Evolutionary conservation across 1,140 invertebrate genomes (phyloP).

Genomic region (Danaus melanippus): DNA sequence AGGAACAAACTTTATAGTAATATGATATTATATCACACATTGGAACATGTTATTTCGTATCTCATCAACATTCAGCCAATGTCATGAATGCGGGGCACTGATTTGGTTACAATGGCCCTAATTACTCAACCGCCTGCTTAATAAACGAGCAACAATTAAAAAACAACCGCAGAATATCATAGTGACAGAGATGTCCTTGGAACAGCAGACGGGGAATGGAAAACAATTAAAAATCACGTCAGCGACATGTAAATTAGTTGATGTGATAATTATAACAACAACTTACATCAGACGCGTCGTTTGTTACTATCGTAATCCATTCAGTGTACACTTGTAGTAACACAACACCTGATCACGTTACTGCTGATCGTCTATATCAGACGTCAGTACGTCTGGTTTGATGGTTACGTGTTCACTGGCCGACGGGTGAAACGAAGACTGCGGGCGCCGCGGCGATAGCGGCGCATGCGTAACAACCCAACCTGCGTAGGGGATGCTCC

Average conservation of each 20-base stretch:
- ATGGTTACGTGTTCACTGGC: constrained; percentile 24
- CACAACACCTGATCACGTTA: constrained; percentile 27
- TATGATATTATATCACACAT: no score
- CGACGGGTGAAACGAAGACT: constrained; percentile 34
- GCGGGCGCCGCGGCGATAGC: constrained; percentile 39
- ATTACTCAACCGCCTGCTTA: no score
- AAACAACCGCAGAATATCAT: no score
- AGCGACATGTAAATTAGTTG: constrained; percentile 6
- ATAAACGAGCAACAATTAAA: no score
- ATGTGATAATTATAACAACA: constrained; percentile 8
- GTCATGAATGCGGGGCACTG: no score
- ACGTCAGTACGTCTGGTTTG: constrained; percentile 41
- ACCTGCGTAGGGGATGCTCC: constrained; percentile 52
- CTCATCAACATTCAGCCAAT: no score
- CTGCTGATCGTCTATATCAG: constrained; percentile 24
- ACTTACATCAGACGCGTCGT: constrained; percentile 17
- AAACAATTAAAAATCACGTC: constrained; percentile 7
- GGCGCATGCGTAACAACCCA: constrained; percentile 40
- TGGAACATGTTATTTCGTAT: no score
- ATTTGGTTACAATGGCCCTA: no score
- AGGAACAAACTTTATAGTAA: no score
- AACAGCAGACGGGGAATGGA: background rate
- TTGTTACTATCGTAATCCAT: constrained; percentile 15
- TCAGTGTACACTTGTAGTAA: constrained; percentile 23
- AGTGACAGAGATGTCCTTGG: background rate